phyloP scores from a whole-genome alignment of 2,888 invertebrate genomes.

The Philonicus albiceps region DNA sequence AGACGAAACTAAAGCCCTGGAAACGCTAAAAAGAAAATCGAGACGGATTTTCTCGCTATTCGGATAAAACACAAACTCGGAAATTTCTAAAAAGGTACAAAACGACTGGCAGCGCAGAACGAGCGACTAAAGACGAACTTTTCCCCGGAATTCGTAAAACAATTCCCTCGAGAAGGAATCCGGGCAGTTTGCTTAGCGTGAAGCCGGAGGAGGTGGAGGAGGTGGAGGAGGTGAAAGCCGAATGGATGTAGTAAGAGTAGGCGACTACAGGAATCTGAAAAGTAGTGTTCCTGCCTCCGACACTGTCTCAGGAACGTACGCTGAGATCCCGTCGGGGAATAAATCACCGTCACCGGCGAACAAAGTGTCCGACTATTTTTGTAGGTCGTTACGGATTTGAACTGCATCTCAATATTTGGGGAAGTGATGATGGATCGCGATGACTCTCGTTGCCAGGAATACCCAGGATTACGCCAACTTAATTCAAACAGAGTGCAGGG shows the following conservation, averaged over 20 bases:
- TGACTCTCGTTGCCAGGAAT: background rate
- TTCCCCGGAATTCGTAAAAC: background rate
- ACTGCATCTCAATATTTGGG: background rate
- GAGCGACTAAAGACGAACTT: slow-evolving; percentile 21
- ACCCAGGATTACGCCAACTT: background rate
- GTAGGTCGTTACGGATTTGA: slow-evolving; percentile 5
- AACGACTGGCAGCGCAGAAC: background rate
- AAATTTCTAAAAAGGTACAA: slow-evolving; percentile 12
- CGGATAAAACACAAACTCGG: slow-evolving; percentile 7
- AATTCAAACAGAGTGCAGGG: background rate
- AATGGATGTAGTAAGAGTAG: background rate
- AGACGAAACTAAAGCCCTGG: slow-evolving; percentile 12
- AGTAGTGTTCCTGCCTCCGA: slow-evolving; percentile 25
- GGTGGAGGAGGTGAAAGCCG: too few species aligned
- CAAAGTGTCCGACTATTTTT: slow-evolving; percentile 22
- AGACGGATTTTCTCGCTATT: slow-evolving; percentile 23
- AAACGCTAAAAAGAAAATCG: slow-evolving; percentile 11
- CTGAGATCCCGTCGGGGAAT: slow-evolving; percentile 22
- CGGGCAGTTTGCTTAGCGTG: background rate
- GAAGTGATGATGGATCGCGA: slow-evolving; percentile 8
- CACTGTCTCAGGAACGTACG: background rate
- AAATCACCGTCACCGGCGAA: slow-evolving; percentile 30
- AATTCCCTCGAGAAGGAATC: slow-evolving; percentile 17
- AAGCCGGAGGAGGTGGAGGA: background rate
- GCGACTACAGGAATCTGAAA: slow-evolving; percentile 18